Percentiles rank a stretch among this genome's conserved stretches.
phyloP scores from a whole-genome alignment of 2,797 vertebrate species.

The Megalops cyprinoides region DNA sequence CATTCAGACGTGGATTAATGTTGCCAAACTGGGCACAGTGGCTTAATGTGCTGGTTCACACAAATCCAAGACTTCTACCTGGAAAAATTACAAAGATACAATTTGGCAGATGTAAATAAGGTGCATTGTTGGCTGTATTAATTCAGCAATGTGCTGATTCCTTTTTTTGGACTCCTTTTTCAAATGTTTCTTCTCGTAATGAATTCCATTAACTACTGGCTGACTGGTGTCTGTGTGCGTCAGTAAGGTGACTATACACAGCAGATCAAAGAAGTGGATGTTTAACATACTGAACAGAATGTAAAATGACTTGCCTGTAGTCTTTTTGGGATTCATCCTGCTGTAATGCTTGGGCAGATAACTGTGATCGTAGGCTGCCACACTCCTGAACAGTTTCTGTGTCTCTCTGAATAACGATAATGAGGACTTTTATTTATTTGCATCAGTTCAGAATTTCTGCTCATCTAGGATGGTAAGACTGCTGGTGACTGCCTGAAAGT shows the following conservation, averaged over 20 bases:
- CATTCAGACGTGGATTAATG: constrained; percentile 40
- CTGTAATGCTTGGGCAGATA: no score
- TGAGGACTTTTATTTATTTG: no score
- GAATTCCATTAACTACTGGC: constrained; percentile 41
- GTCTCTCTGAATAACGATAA: no score
- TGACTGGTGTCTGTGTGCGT: constrained; percentile 39
- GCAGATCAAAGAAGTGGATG: background rate
- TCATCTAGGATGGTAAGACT: no score
- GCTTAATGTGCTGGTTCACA: background rate
- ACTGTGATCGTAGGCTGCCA: no score
- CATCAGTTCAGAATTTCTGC: no score
- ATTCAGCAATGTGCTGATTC: constrained; percentile 44
- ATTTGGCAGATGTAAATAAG: constrained; percentile 67
- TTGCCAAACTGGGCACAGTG: constrained; percentile 31
- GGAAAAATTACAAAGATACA: constrained; percentile 64
- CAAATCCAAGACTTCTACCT: constrained; percentile 57
- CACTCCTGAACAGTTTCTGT: no score
- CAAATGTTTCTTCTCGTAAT: constrained; percentile 45
- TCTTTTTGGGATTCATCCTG: no score
- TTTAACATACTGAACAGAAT: background rate
- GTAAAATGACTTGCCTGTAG: background rate
- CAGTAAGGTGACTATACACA: background rate
- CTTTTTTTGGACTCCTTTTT: constrained; percentile 34
- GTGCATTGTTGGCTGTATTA: constrained; percentile 57
- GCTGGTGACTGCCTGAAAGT: no score